phyloP scores from a whole-genome alignment of 2,888 invertebrate genomes.

The Scelioninae gen. 1 region DNA sequence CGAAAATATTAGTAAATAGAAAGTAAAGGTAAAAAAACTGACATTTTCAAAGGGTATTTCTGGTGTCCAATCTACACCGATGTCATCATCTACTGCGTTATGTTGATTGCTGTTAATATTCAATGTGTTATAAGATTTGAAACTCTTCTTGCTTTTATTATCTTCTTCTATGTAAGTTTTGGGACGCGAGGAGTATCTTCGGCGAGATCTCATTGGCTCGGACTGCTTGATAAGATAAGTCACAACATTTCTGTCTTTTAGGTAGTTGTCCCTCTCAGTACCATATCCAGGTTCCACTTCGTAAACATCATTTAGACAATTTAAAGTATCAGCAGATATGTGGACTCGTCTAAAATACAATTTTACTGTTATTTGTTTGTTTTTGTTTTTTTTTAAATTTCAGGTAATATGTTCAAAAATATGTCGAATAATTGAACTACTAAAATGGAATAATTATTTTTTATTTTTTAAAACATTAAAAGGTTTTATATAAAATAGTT shows the following conservation, averaged over 20 bases:
- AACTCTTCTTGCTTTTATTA: slow-evolving; percentile 80
- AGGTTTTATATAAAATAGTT: too few relatives aligned
- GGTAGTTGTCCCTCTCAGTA: slow-evolving; percentile 91
- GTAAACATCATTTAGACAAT: slow-evolving; percentile 94
- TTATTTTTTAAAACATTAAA: too few relatives aligned
- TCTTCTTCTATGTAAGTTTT: slow-evolving; percentile 80
- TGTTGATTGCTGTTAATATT: slow-evolving; percentile 71
- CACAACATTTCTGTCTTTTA: slow-evolving; percentile 93
- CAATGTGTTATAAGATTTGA: slow-evolving; percentile 79
- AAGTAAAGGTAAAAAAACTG: slow-evolving; percentile 78
- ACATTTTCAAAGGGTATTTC: slow-evolving; percentile 97
- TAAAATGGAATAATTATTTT: too few relatives aligned
- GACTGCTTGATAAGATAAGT: slow-evolving; percentile 94
- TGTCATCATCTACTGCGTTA: slow-evolving; percentile 88
- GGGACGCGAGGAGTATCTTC: slow-evolving; percentile 85
- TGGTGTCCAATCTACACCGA: slow-evolving; percentile 93
- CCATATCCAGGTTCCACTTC: slow-evolving; percentile 97
- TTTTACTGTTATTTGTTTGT: too few relatives aligned
- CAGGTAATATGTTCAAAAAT: too few relatives aligned
- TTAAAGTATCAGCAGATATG: slow-evolving; percentile 95
- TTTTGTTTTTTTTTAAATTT: too few relatives aligned
- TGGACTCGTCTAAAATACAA: slow-evolving; percentile 92
- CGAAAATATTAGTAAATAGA: background rate
- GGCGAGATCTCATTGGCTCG: slow-evolving; percentile 88
- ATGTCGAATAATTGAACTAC: too few relatives aligned